phyloP scores from a whole-genome alignment of 2,797 vertebrate genomes.

The Siniperca obscura region DNA sequence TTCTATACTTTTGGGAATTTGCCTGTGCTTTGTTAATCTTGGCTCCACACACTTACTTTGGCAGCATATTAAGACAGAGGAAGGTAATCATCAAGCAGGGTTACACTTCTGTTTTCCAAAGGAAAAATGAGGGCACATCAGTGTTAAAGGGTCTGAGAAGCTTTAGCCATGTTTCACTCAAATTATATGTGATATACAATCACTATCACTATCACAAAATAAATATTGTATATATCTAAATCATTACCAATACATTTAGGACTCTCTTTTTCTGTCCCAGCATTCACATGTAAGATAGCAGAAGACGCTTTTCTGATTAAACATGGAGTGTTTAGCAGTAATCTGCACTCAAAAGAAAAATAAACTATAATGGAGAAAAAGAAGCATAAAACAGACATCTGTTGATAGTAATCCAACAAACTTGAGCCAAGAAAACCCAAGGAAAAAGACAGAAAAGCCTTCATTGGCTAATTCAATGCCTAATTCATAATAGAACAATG shows the following conservation, averaged over 20 bases:
- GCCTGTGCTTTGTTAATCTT: slow-evolving; percentile 66
- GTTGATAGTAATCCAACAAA: slow-evolving; percentile 27
- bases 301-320: slow-evolving; percentile 21
- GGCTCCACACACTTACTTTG: slow-evolving; percentile 44
- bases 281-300: slow-evolving; percentile 10
- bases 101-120: slow-evolving; percentile 31
- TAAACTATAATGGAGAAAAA: background rate
- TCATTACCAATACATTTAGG: slow-evolving; percentile 17
- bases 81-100: slow-evolving; percentile 38
- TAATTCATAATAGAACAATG: slow-evolving; percentile 32
- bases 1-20: slow-evolving; percentile 69
- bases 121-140: slow-evolving; percentile 45
- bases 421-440: slow-evolving; percentile 1
- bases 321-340: slow-evolving; percentile 8
- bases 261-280: background rate
- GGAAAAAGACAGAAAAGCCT: background rate
- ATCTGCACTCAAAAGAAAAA: slow-evolving; percentile 10
- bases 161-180: slow-evolving; percentile 2
- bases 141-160: background rate
- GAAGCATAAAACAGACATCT: background rate
- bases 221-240: background rate
- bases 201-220: background rate
- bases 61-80: slow-evolving; percentile 47
- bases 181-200: slow-evolving; percentile 8
- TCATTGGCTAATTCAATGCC: slow-evolving; percentile 14